These are phyloP conservation scores for Acanthurus lineatus DNA, from an alignment of 2,797 vertebrate genomes.

Conservation along the genomic window DNA sequence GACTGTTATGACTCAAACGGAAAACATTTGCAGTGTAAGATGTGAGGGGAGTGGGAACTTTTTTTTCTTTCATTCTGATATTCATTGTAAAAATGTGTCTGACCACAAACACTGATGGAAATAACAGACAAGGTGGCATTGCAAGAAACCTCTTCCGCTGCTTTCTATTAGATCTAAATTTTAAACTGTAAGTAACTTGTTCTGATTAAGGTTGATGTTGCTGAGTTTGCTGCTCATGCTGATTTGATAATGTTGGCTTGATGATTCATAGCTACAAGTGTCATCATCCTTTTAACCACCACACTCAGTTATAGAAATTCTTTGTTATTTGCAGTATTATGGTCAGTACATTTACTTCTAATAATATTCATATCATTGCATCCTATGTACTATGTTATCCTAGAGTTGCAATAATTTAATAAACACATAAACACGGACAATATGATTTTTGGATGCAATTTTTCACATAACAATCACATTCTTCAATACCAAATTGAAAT, in stretches of 20 bases:
- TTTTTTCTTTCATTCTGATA: background rate
- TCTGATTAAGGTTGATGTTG: background rate
- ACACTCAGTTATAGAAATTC: background rate
- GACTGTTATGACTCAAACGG: constrained; percentile 48
- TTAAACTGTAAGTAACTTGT: background rate
- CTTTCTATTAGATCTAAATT: background rate
- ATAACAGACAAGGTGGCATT: constrained; percentile 15
- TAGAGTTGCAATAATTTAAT: no score
- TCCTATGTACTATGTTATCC: no score
- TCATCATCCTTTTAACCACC: background rate
- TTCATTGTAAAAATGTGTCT: constrained; percentile 39
- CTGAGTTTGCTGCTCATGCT: background rate
- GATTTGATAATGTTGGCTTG: background rate
- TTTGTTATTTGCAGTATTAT: no score
- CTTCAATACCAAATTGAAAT: no score
- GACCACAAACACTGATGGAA: constrained; percentile 55
- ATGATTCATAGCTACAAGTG: background rate
- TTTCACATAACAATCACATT: no score
- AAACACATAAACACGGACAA: no score
- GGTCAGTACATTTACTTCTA: no score
- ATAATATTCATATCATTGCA: no score
- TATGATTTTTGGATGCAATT: no score
- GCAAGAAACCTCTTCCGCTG: background rate
- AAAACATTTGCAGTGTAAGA: constrained; percentile 60
- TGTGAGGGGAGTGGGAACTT: constrained; percentile 6